Evolutionary conservation across 92 coral and sea anemone species (phyloP).

Genomic region (Hydrozoanthus gracilis): DNA sequence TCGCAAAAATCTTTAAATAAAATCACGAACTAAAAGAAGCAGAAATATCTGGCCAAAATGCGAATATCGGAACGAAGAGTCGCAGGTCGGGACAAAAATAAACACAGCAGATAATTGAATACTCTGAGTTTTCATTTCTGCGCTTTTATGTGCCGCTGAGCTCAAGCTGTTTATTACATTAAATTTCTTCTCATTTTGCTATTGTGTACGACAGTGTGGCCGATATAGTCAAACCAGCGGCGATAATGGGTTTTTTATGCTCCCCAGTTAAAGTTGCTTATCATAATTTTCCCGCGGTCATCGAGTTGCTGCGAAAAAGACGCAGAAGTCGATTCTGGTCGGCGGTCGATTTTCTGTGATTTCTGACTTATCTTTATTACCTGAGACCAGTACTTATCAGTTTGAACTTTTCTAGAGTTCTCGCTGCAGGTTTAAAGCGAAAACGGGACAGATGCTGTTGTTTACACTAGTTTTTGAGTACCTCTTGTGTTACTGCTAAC

Average conservation of each 20-base stretch:
- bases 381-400: conserved; percentile 1
- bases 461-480: conserved; percentile 5
- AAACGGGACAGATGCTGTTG: neutral
- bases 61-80: conserved; percentile 50
- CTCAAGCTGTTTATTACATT: conserved; percentile 87
- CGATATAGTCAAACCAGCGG: conserved; percentile 55
- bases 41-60: neutral
- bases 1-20: neutral
- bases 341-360: conserved; percentile 17
- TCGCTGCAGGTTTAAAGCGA: conserved; percentile 14
- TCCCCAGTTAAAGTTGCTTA: conserved; percentile 50
- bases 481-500: neutral
- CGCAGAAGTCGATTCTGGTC: neutral
- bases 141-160: conserved; percentile 86
- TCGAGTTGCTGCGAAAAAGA: conserved; percentile 2
- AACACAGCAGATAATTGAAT: conserved; percentile 88
- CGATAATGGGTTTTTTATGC: conserved; percentile 70
- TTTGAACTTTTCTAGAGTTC: conserved; percentile 3
- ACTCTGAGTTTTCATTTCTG: conserved; percentile 72
- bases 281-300: conserved; percentile 41
- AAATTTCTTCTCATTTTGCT: conserved; percentile 42
- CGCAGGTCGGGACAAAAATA: conserved; percentile 83
- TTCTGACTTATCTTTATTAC: conserved; percentile 32
- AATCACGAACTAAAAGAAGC: neutral
- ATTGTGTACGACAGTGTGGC: conserved; percentile 45